Evolutionary conservation across 2,113 vertebrate genomes (phyloP), one percentile per base, ranked within the genome.

Genomic region (Carassius carassius): DNA sequence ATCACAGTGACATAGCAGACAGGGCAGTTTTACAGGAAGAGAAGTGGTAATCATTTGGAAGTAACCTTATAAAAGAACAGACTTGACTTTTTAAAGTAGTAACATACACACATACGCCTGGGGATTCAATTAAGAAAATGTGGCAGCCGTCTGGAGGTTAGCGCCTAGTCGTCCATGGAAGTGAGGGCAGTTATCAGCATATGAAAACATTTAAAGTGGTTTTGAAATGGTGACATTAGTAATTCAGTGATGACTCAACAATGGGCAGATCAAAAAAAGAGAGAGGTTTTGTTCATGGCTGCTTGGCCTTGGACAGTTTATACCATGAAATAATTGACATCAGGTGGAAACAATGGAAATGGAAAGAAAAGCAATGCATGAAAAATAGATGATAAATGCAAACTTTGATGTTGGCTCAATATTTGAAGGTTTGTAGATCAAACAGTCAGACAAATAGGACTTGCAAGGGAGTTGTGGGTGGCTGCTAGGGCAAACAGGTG

Each of bases 181-280:
- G 89, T 82, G 70, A 89, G 78, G 21, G 35, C 35, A 29, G 63
- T 86, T 85, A 65, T 23, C 41, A 84, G 62, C 90, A 91, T 93
- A 86, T 91, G 90, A 67, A 47, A 90, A 83, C 35, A 32, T 84
- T 92, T 91, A 91, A 87, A 78, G 69, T 86, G 83, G 44, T 90
- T 85, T 86, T 78, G 72, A 81, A 79, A 89, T 86, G 63, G 86
- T 86, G 44, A 58, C 85, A 76, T 58, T 62, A 74, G 86, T 75
- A 74, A 87, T 63, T 44, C 72, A 54, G 72, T 44, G 63, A 21
- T 81, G 77, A 81, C 82, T 69, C 73, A 77, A 86, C 67, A 79
- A 86, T 79, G 85, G 83, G 35, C 72, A 84, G 86, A 86, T 81
- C 67, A 70, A 86, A 90, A 65, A 60, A 56, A 49, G 78, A 80